Evolutionary conservation across 2,888 invertebrate genomes (phyloP).

Genomic region (Philereme transversata): DNA sequence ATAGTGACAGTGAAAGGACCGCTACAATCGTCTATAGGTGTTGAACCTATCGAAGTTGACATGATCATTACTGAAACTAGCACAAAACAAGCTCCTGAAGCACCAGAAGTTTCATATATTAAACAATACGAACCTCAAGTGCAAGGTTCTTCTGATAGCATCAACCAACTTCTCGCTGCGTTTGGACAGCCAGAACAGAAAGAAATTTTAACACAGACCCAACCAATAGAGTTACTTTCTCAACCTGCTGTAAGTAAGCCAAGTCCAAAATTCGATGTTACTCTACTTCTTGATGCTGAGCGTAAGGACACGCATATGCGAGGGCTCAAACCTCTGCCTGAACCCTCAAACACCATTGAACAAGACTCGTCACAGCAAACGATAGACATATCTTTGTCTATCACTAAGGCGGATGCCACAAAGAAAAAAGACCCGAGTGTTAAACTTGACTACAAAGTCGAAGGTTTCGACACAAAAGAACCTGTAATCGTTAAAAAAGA

Average conservation of each 20-base stretch:
- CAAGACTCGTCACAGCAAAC: constrained; percentile 50
- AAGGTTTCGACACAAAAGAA: constrained; percentile 53
- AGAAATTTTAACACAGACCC: constrained; percentile 52
- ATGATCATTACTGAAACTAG: constrained; percentile 55
- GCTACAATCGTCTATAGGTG: constrained; percentile 49
- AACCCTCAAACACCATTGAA: constrained; percentile 16
- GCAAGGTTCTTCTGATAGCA: constrained; percentile 53
- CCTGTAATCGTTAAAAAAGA: constrained; percentile 67
- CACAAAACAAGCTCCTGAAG: constrained; percentile 42
- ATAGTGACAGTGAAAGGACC: constrained; percentile 46
- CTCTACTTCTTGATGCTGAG: constrained; percentile 64
- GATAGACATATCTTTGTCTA: constrained; percentile 67
- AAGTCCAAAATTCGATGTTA: constrained; percentile 50
- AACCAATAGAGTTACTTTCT: constrained; percentile 33
- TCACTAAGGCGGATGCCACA: constrained; percentile 55
- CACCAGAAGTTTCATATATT: constrained; percentile 56
- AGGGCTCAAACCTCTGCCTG: constrained; percentile 38
- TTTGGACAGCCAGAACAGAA: constrained; percentile 63
- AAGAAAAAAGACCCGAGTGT: constrained; percentile 61
- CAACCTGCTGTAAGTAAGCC: constrained; percentile 34
- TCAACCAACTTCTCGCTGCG: constrained; percentile 49
- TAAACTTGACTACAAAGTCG: constrained; percentile 63
- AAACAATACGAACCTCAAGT: constrained; percentile 56
- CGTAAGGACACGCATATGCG: constrained; percentile 56
- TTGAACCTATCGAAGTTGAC: constrained; percentile 53